Conservation (phyloP, 1,140 invertebrate genomes). For the Lepidurus couesii region DNA sequence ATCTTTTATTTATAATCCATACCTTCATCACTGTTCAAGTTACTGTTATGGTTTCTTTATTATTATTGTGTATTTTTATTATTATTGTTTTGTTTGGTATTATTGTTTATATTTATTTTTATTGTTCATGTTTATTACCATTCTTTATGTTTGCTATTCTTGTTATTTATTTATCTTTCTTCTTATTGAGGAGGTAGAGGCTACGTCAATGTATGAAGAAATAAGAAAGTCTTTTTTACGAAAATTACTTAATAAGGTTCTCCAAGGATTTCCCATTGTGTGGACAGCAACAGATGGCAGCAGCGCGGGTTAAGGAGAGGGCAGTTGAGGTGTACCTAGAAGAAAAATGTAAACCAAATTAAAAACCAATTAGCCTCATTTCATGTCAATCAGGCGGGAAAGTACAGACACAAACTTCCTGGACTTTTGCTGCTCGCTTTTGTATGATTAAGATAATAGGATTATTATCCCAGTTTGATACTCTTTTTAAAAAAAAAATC, state of each 20-base stretch:
- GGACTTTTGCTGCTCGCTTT: neutral
- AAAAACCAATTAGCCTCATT: neutral
- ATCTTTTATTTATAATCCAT: too few species aligned
- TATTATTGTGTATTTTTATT: too few species aligned
- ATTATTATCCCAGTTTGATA: too few species aligned
- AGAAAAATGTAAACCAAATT: neutral
- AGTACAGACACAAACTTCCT: neutral
- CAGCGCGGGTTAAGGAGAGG: neutral
- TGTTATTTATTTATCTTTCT: too few species aligned
- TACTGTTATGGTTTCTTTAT: too few species aligned
- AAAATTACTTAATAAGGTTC: neutral
- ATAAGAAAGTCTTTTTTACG: neutral
- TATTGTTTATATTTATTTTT: too few species aligned
- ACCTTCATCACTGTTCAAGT: too few species aligned
- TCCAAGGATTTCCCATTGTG: slow-evolving; percentile 6
- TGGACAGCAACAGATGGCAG: neutral
- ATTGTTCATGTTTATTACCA: too few species aligned
- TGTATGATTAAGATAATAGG: neutral
- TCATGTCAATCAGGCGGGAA: neutral
- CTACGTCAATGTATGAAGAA: neutral
- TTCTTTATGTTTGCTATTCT: too few species aligned
- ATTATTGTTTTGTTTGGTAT: too few species aligned
- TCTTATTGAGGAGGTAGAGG: too few species aligned
- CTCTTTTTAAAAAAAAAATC: too few species aligned
- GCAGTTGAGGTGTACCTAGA: neutral